Base-by-base conservation (phyloP, 2,888 invertebrate species). In the Lymantria dispar region DNA sequence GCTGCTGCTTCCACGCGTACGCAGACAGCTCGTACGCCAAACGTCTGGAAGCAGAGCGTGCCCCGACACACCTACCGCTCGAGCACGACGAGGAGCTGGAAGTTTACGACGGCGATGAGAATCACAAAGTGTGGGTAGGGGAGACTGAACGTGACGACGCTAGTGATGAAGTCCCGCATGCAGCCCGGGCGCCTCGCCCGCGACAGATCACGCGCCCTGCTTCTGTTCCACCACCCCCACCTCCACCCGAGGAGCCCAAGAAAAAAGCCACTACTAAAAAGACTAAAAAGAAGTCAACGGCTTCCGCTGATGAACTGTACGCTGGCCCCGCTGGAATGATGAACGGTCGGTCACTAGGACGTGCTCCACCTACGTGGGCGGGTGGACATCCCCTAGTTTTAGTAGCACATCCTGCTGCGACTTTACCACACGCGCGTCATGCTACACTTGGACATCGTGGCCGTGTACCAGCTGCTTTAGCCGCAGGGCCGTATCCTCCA, bases 1-100 rank as follows among this genome's bases (percentile, higher is more conserved):
- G 98, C 70, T 98, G 98, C 87, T 98, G 98, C 89, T 99, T 99
- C 89, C 98, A 98, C 90, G 98, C 98, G 45, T 99, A 98, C 87
- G 98, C 98, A 0, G 98, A 98, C 84, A 97, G 97, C 68, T 97
- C 97, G 62, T 98, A 98, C 82, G 98, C 97, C 43, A 95, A 96
- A 71, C 95, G 96, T 62, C 91, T 96, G 68, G 95, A 95, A 76
- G 94, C 94, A 9, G 94, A 93, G 63, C 90, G 92, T 22, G 72
- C 87, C 31, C 89, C 90, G 13, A 71, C 85, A 14, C 86, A 83
- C 62, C 67, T 83, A 56, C 85, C 80, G 1, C 85, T 80, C 64
- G 88, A 87, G 69, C 62, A 65, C 31, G 95, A 95, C 53, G 97
- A 97, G 64, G 96, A 97, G 64, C 92, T 96, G 15, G 97, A 97